These are phyloP conservation scores for Austrolebias charrua DNA, from an alignment of 2,797 vertebrate genomes.

Conservation along the genomic window DNA sequence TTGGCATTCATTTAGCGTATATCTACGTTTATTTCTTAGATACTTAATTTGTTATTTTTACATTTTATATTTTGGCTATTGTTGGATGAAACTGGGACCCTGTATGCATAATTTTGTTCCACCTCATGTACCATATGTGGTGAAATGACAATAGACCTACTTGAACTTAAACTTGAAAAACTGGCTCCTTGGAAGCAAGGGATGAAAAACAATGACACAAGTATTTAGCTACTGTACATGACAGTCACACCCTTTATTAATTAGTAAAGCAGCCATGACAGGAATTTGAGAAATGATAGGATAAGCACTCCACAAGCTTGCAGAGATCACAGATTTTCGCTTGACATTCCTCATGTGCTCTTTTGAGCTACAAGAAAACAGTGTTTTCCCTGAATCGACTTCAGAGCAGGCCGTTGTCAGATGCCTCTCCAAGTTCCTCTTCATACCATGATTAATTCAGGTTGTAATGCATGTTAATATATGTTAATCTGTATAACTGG, in stretches of 20 bases:
- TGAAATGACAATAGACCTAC: too few relatives aligned
- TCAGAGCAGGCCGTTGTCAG: conserved; percentile 71
- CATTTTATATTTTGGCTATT: too few relatives aligned
- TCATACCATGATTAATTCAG: conserved; percentile 73
- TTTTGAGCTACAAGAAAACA: conserved; percentile 46
- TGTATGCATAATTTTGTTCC: too few relatives aligned
- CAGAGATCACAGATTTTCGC: conserved; percentile 44
- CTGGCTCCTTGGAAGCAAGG: too few relatives aligned
- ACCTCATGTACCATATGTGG: too few relatives aligned
- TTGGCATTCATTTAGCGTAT: too few relatives aligned
- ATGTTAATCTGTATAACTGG: conserved; percentile 84
- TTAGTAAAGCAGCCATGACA: conserved; percentile 25
- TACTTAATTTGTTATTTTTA: too few relatives aligned
- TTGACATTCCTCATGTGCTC: conserved; percentile 34
- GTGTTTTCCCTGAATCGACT: conserved; percentile 62
- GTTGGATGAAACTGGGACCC: too few relatives aligned
- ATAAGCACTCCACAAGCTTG: conserved; percentile 21
- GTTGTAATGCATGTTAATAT: conserved; percentile 81
- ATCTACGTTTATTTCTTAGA: too few relatives aligned
- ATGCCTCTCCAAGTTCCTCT: conserved; percentile 72
- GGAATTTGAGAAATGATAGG: conserved; percentile 46
- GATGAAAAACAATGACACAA: too few relatives aligned
- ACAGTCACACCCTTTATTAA: conserved; percentile 40
- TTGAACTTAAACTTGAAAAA: too few relatives aligned
- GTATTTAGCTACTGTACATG: conserved; percentile 3